Evolutionary conservation across 2,888 invertebrate genomes (phyloP), one percentile per base, ranked within the genome.

Genomic region (Eubasilissa splendida): DNA sequence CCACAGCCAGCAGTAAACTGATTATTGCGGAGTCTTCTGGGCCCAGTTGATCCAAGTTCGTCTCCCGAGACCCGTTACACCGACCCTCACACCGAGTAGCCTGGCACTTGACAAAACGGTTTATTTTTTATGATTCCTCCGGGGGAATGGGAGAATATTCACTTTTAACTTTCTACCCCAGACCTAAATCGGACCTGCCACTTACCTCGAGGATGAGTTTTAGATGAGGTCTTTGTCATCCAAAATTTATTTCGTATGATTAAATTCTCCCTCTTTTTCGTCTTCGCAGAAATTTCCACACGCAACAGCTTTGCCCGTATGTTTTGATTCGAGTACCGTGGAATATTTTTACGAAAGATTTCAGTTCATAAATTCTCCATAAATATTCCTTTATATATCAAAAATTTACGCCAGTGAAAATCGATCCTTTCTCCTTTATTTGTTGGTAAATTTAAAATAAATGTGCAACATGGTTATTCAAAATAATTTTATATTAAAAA

Each of bases 91-190:
- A 5, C 68, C 68, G 22, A 0, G 50, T 42, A 68, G 10, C 50
- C 68, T 42, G 71, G 71, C 71, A 58, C 71, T 73, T 12, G 14
- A 54, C 12, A 58, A 33, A 73, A 58, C 54, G 58, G 58, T 73
- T 31, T 56, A 58, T 56, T 73, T 56, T 54, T 73, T 73, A 73
- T 12, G n/a, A 31, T n/a, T 42, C 71, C 71, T 58, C 58, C 8
- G 71, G 12, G 58, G 42, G n/a, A 56, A 58, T 3, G n/a, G 33
- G 33, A 73, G 56, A 73, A 56, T 73, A 73, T 56, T 73, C 58
- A 56, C 22, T 56, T 4, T 22, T 73, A n/a, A 8, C 71, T 73
- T 56, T 73, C 50, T 73, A 33, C 42, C 50, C 50, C n/a, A 50
- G 10, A 42, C 68, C 11, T 52, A 42, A 68, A 68, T 58, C 52